Base-by-base conservation (phyloP, 2,888 invertebrate species). In the Xanthostigma xanthostigma region DNA sequence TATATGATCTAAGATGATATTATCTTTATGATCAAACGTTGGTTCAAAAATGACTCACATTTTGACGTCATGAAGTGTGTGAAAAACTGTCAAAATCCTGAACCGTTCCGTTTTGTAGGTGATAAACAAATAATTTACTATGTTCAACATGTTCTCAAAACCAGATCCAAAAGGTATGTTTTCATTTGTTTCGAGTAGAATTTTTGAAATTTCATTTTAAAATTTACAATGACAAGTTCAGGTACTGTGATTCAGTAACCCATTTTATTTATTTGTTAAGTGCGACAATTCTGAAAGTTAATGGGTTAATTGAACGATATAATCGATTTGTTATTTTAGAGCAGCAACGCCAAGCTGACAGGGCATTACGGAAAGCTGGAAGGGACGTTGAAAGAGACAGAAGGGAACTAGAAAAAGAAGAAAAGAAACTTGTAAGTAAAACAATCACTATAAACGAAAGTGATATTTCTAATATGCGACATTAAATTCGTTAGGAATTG, bases 371-470 rank as follows among this genome's bases (percentile, higher is more conserved):
- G 9, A 87, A 83, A 68, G 88, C 87, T 10, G 78, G 82, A 9
- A 72, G 94, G 55, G 92, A 91, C 57, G 73, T 94, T 54, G 90
- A 90, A 53, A 72, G 89, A 53, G 93, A 93, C 62, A 77, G 86
- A 55, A 70, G 76, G 46, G 79, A 84, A 53, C 66, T 94, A 56
- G 93, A 93, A 64, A 75, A 83, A 56, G 89, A 93, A 64, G 93
- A 94, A 63, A 90, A 91, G 56, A 89, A 91, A 72, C 66, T 94
- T 65, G 88, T 87, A 66, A 66, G 69, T 59, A 37, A 8, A 37
- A 36, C n/a, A 42, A 27, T 27, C 6, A 6, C 41, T 33, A 6
- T 38, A 38, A 38, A 8, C 8, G 38, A 38, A 13, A 13, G n/a
- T 38, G 8, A 8, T 38, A 38, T 12, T 12, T 5, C 8, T 13